Evolutionary conservation across 2,113 vertebrate genomes (phyloP).

Genomic region (Galemys pyrenaicus): DNA sequence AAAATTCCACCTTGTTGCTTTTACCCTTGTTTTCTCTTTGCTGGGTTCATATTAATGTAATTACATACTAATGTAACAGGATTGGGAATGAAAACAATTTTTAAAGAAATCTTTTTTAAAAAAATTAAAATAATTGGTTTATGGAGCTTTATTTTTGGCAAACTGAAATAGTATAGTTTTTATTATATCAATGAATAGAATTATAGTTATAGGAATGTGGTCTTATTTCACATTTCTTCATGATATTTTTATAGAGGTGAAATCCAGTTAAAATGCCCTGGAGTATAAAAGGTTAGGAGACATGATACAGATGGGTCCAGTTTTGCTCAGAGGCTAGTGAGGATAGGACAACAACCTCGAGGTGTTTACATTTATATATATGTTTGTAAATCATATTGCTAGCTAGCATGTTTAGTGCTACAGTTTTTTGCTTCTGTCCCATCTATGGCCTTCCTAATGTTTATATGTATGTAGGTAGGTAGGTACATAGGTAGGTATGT

Average conservation of each 20-base stretch:
- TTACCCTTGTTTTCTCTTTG: not conserved
- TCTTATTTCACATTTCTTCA: not conserved
- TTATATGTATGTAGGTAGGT: not conserved
- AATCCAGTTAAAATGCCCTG: constrained; percentile 41
- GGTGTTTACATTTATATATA: not conserved
- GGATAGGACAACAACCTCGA: not conserved
- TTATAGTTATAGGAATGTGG: not conserved
- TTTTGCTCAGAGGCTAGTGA: not conserved
- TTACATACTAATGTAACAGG: constrained; percentile 18
- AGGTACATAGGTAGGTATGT: not conserved
- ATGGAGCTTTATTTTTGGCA: constrained; percentile 20
- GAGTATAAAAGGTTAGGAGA: constrained; percentile 1
- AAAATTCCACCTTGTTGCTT: constrained; percentile 11
- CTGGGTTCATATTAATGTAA: not conserved
- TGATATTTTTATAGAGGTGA: constrained; percentile 25
- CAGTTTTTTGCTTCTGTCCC: not conserved
- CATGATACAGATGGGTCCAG: not conserved
- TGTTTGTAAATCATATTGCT: not conserved
- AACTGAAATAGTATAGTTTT: constrained; percentile 8
- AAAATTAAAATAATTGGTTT: constrained; percentile 15
- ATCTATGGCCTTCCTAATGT: not conserved
- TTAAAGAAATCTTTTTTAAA: not conserved
- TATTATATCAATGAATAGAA: not conserved
- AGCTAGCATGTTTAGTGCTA: not conserved
- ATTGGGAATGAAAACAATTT: not conserved